These are phyloP conservation scores for Ptilorrhoa leucosticta DNA, from an alignment of 2,113 vertebrate genomes.

Conservation along the genomic window DNA sequence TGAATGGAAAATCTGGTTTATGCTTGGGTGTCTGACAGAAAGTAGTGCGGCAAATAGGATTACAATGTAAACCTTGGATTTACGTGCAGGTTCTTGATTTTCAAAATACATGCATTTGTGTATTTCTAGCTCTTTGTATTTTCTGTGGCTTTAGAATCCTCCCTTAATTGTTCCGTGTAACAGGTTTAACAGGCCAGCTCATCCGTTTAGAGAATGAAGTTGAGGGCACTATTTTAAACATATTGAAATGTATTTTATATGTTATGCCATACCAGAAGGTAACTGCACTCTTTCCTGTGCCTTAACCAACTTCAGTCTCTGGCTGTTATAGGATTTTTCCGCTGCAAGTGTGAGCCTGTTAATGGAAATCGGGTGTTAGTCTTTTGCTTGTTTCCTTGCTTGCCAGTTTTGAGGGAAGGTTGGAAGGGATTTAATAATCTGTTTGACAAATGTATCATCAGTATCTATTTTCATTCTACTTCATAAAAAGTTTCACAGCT, in stretches of 20 bases:
- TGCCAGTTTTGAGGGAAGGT: background rate
- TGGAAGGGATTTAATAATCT: background rate
- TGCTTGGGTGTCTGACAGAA: background rate
- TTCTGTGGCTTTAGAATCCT: background rate
- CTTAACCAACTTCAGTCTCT: background rate
- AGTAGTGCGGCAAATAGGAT: background rate
- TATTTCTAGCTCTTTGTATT: background rate
- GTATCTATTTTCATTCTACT: background rate
- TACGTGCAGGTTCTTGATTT: background rate
- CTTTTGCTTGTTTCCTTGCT: background rate
- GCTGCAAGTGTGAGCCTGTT: background rate
- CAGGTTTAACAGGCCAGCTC: background rate
- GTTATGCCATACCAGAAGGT: background rate
- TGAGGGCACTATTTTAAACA: background rate
- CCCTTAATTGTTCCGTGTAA: background rate
- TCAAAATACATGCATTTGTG: background rate
- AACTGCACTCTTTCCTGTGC: background rate
- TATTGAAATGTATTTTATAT: background rate
- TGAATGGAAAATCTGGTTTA: background rate
- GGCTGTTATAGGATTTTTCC: background rate
- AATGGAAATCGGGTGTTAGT: background rate
- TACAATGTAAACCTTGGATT: background rate
- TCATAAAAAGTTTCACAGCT: background rate
- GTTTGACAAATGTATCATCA: background rate
- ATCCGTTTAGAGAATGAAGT: background rate